Percentiles rank a stretch among this genome's conserved stretches.
Evolutionary conservation across 2,113 vertebrate genomes (phyloP).

Genomic region (Labeo catla): DNA sequence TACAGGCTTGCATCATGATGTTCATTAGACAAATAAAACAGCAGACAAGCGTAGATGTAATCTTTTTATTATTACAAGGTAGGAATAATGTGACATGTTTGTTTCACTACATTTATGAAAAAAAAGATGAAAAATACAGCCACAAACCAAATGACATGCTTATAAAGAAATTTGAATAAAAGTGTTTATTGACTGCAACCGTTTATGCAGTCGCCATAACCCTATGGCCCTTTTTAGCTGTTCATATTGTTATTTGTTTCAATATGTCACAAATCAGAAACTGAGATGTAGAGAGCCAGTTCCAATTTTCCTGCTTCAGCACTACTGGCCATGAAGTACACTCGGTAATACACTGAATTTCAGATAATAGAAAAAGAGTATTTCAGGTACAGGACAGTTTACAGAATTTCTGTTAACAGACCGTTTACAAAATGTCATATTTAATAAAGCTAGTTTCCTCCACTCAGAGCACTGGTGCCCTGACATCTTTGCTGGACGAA

Average conservation of each 20-base stretch:
- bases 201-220: neutral
- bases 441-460: neutral
- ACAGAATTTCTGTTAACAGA: neutral
- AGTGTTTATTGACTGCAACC: neutral
- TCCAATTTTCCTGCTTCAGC: neutral
- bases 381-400: neutral
- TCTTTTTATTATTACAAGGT: conserved; percentile 36
- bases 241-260: neutral
- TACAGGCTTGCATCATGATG: neutral
- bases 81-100: conserved; percentile 16
- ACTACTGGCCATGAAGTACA: neutral
- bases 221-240: neutral
- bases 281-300: neutral
- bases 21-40: neutral
- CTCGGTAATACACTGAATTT: neutral
- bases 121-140: neutral
- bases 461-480: neutral
- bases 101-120: neutral
- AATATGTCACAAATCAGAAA: neutral
- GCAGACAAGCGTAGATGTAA: neutral
- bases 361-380: neutral
- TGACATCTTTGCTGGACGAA: neutral
- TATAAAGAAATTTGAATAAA: neutral
- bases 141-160: conserved; percentile 1
- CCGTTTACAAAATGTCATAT: neutral